Evolutionary conservation across 2,797 vertebrate species (phyloP), one percentile per base, ranked within the genome.

Genomic region (Nannoperca australis): DNA sequence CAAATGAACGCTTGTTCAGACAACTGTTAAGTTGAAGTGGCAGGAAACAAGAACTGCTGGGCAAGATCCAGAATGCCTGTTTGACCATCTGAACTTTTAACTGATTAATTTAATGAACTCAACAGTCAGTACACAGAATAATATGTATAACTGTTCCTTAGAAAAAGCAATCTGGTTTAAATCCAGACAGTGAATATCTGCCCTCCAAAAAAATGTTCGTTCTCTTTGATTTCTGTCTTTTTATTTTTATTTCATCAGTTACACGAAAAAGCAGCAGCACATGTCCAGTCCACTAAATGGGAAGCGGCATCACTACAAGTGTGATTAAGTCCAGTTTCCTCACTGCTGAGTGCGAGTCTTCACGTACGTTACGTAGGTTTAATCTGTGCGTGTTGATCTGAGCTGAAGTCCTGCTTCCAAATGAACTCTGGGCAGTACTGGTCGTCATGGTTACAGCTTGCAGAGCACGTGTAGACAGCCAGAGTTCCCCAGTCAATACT

Each of bases 401-500:
- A 67, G 73, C 81, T 84, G 78, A 99, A 88, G 89, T 99, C 97
- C 76, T 99, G 98, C 82, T 98, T 99, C 98, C 98, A 99, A 38
- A 98, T 91, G 87, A 98, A 97, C 79, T 99, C 98, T 0, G 93
- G 88, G n/a, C 80, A 83, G 85, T 96, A 96, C 63, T 91, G 84
- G 75, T 88, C 30, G 34, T 22, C 88, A 27, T 64, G n/a, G 78
- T 84, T 64, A 91, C 91, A 94, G 83, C 89, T 95, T n/a, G 91
- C 86, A 0, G 95, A 93, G 75, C 98, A 99, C 0, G 97, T 96
- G 87, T 96, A 99, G 78, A 98, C 61, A 0, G 90, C 95, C 78
- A 99, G 87, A 0, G 95, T 96, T 1, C 98, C 98, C 98, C 98
- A 99, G 91, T 99, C 98, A 20, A 99, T 95, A 70, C 98, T 99